Base-by-base conservation (phyloP, 2,888 invertebrate species). In the Pemphredon lugubris region DNA sequence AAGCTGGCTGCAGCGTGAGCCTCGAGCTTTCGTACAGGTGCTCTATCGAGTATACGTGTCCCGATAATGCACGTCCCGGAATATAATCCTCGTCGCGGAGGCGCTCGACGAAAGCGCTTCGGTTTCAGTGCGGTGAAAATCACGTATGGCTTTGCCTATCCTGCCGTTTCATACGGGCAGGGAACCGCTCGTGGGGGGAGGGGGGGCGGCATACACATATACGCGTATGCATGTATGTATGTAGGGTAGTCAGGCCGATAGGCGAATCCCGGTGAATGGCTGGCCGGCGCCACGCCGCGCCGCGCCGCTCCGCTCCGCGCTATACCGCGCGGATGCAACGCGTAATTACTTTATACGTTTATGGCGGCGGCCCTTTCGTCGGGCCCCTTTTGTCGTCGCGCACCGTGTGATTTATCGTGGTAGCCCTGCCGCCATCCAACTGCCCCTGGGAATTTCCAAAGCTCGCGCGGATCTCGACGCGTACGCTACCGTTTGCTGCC, bases 331-430 rank as follows among this genome's bases (percentile, higher is more conserved):
- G 68, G 72, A 77, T 72, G 75, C 76, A 73, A 70, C 76, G 75
- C 81, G 79, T 85, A 85, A 85, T 85, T 85, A 84, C 85, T 84
- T 84, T 84, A 84, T 81, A 82, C 83, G 79, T 84, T 85, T 82
- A 84, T 83, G 76, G 75, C 71, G 75, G 54, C 75, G 65, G 75
- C 72, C 83, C 78, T 83, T 84, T 83, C 83, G 82, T 77, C 75
- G 73, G 73, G 70, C 66, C 81, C 77, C 83, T 81, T 84, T 83
- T 83, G 84, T 83, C 76, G 76, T n/a, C n/a, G 63, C 63, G 69
- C 53, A 57, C 66, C 66, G 65, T 74, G 79, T 83, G 78, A 84
- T 84, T 84, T 76, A 75, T 80, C 69, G 80, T 57, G 66, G 71
- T 42, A 68, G 64, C 67, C 74, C 58, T 40, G 47, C 50, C 47